Evolutionary conservation across 2,797 vertebrate genomes (phyloP).

Genomic region (Oryzias sinensis): DNA sequence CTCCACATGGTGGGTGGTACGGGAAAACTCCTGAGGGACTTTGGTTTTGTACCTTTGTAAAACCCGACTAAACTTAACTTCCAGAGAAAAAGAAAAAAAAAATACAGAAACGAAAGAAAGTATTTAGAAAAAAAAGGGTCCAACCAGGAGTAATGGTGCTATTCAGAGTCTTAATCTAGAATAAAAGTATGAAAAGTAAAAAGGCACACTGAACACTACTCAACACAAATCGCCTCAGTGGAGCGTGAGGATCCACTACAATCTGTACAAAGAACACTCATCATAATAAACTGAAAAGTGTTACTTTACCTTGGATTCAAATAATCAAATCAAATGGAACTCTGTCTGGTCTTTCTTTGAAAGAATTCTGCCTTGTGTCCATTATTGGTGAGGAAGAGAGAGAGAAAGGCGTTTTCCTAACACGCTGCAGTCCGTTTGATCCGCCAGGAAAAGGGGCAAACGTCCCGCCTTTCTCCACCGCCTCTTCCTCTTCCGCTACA

Average conservation of each 20-base stretch:
- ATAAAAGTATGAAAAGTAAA: slow-evolving; percentile 69
- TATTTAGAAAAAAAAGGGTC: slow-evolving; percentile 51
- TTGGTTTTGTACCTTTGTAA: slow-evolving; percentile 90
- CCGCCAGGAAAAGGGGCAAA: slow-evolving; percentile 42
- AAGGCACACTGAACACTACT: slow-evolving; percentile 91
- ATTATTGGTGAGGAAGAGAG: slow-evolving; percentile 57
- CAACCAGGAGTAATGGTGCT: slow-evolving; percentile 53
- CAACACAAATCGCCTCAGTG: slow-evolving; percentile 72
- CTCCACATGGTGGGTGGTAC: slow-evolving; percentile 75
- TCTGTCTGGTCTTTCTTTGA: slow-evolving; percentile 66
- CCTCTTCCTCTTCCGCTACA: slow-evolving; percentile 57
- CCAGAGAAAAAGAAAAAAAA: slow-evolving; percentile 33
- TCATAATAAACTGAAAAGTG: slow-evolving; percentile 70
- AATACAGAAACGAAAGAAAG: slow-evolving; percentile 29
- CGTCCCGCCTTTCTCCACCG: slow-evolving; percentile 26
- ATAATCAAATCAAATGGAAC: slow-evolving; percentile 55
- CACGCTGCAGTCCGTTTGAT: slow-evolving; percentile 37
- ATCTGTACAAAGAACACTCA: slow-evolving; percentile 83
- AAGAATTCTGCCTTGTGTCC: slow-evolving; percentile 58
- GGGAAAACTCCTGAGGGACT: slow-evolving; percentile 86
- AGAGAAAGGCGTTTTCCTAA: slow-evolving; percentile 54
- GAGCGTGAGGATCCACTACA: slow-evolving; percentile 71
- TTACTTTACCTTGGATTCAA: slow-evolving; percentile 51
- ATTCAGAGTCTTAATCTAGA: slow-evolving; percentile 77
- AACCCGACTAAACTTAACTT: slow-evolving; percentile 77